phyloP scores from a whole-genome alignment of 2,113 vertebrate genomes.

The Bagarius yarrelli region DNA sequence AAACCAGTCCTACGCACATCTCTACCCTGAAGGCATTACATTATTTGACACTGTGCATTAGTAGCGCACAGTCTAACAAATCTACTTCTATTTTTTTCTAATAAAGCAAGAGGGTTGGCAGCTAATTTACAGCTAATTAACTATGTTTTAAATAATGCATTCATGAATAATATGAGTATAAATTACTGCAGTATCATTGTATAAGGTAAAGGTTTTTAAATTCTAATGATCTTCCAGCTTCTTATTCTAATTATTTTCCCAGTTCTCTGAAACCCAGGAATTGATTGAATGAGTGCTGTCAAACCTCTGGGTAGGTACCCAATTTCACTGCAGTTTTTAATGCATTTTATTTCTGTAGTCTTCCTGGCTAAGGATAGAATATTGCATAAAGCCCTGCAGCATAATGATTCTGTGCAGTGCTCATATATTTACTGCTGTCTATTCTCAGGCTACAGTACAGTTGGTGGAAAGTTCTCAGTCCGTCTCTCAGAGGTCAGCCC shows the following conservation, averaged over 20 bases:
- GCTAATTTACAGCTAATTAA: background rate
- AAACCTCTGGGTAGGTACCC: conserved; percentile 56
- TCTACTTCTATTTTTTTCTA: background rate
- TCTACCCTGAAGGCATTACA: conserved; percentile 1
- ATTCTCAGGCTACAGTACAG: conserved; percentile 35
- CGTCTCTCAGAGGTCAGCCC: conserved; percentile 76
- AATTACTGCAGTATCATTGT: background rate
- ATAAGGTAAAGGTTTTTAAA: background rate
- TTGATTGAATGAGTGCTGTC: conserved; percentile 73
- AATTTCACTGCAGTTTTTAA: conserved; percentile 6
- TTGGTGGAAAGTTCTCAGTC: conserved; percentile 43
- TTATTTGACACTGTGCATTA: background rate
- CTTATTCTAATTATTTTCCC: conserved; percentile 31
- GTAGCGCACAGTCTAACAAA: background rate
- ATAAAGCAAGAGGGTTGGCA: background rate
- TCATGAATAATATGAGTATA: background rate
- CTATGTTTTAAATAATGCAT: background rate
- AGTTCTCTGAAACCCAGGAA: conserved; percentile 81
- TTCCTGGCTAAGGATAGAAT: background rate
- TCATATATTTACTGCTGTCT: conserved; percentile 13
- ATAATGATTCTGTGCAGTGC: background rate
- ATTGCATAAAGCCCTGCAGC: conserved; percentile 21
- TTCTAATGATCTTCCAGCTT: background rate
- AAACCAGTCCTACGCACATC: conserved; percentile 1
- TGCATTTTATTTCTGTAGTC: conserved; percentile 14